phyloP scores from a whole-genome alignment of 2,113 vertebrate genomes.

The Eublepharis macularius region DNA sequence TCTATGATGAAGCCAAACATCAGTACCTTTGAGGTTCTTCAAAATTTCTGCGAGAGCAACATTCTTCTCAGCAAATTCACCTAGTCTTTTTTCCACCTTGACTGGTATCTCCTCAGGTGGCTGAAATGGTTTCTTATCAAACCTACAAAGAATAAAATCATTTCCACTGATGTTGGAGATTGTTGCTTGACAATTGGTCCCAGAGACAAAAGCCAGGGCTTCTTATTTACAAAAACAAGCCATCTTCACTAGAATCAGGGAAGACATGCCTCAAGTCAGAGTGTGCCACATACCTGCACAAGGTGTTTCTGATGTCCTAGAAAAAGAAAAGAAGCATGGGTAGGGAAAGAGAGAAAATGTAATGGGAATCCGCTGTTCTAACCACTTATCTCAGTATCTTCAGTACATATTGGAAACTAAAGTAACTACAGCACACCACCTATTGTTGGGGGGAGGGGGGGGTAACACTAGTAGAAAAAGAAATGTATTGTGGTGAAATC shows the following conservation, averaged over 20 bases:
- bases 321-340: background rate
- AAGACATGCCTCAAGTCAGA: background rate
- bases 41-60: background rate
- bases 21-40: constrained; percentile 22
- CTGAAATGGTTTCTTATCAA: constrained; percentile 7
- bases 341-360: background rate
- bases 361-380: too few relatives aligned
- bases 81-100: constrained; percentile 16
- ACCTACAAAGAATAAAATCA: background rate
- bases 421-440: background rate
- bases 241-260: background rate
- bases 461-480: background rate
- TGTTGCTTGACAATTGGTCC: background rate
- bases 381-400: background rate
- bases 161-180: background rate
- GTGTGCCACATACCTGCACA: constrained; percentile 18
- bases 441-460: background rate
- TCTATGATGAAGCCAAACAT: background rate
- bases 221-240: background rate
- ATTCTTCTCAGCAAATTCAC: constrained; percentile 4
- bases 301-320: constrained; percentile 25
- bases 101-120: background rate
- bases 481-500: background rate
- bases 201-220: background rate
- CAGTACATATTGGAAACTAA: background rate